Percentiles rank a stretch among this genome's conserved stretches.
Evolutionary conservation across 1,140 invertebrate species (phyloP).

Genomic region (Bactericera cockerelli): DNA sequence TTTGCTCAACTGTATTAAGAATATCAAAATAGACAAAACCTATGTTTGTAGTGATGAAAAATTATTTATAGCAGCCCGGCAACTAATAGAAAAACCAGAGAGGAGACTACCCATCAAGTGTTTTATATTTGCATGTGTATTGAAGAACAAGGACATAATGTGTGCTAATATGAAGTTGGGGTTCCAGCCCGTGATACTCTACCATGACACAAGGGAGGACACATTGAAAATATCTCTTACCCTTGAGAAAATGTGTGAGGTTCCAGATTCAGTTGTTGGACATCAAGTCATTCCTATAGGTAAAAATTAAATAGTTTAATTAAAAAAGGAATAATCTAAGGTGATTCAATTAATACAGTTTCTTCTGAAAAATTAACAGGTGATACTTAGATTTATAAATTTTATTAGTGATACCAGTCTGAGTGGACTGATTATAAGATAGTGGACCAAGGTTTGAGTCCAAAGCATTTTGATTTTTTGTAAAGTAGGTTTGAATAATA

Average conservation of each 20-base stretch:
- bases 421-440: too few species aligned
- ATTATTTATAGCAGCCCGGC: neutral
- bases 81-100: neutral
- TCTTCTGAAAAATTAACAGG: too few species aligned
- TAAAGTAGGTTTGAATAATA: too few species aligned
- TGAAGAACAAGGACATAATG: conserved; percentile 15
- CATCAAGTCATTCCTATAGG: conserved; percentile 8
- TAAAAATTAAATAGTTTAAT: conserved; percentile 13
- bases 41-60: conserved; percentile 5
- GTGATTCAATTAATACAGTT: conserved; percentile 18
- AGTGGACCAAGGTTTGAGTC: too few species aligned
- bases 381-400: too few species aligned
- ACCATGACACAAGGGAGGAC: neutral
- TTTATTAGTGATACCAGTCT: too few species aligned
- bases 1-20: conserved; percentile 18
- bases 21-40: conserved; percentile 16
- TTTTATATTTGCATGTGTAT: neutral
- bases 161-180: neutral
- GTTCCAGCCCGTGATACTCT: neutral
- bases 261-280: neutral
- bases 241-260: conserved; percentile 5
- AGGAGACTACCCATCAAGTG: neutral
- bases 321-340: conserved; percentile 15
- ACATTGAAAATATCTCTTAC: conserved; percentile 4
- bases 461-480: too few species aligned